Evolutionary conservation across 2,113 vertebrate species (phyloP), one percentile per base, ranked within the genome.

Genomic region (Dicerorhinus sumatrensis): DNA sequence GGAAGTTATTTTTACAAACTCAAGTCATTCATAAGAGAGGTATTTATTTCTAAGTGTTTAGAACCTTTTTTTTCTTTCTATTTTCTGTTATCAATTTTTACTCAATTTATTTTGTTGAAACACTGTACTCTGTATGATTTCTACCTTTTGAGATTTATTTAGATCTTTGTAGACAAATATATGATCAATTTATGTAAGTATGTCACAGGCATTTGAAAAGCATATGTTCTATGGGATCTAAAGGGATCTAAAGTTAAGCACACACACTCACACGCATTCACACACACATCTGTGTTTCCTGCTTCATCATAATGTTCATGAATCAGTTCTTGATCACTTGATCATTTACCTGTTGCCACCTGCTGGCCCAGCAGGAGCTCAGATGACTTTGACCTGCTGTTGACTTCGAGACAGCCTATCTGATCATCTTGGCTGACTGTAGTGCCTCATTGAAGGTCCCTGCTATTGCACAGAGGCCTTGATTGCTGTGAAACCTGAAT

Each of bases 41-140:
- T n/a, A 33, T 77, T 93, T 60, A 75, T 93, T 97, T 97, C 17
- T 8, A 83, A 63, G 8, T n/a, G 58, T n/a, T 94, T 85, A 81
- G 33, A 92, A 33, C 9, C 14, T 87, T 60, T 31, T 63, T 93
- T 54, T 85, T 81, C 17, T 65, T 48, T 67, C 29, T 58, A 54
- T 81, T 85, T 56, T 89, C 70, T 48, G 6, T 63, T 86, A 63
- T 29, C n/a, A 70, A 42, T 80, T 91, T 98, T 85, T 36, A 48
- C 65, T 62, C 70, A 73, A 80, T 80, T 70, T 93, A 39, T 46
- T 95, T 96, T 39, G 72, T 39, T 85, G 16, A 90, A 96, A 92
- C 31, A 33, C 8, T 39, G 0, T 56, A 29, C 10, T 60, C 42
- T 81, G 0, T 67, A 39, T 56, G 72, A 39, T 48, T 89, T 90